A percentile compares a stretch with the other conserved stretches of the same genome.
Conservation (phyloP, 2,888 invertebrate genomes). For the Caenorhabditis uteleia region DNA sequence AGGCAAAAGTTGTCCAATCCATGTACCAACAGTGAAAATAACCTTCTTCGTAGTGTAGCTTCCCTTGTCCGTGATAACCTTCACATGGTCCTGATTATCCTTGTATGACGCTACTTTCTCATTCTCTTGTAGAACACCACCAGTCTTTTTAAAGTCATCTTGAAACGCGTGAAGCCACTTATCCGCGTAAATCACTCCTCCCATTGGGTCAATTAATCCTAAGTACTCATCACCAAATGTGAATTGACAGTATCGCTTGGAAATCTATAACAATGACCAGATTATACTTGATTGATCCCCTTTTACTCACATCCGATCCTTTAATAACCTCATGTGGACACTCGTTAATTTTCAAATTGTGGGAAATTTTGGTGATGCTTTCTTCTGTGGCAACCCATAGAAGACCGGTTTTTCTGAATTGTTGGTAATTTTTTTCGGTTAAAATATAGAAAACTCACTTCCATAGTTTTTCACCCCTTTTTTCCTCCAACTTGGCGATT, state of each 20-base stretch:
- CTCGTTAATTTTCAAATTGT: conserved; percentile 31
- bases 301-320: conserved; percentile 28
- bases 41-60: conserved; percentile 46
- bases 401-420: conserved; percentile 50
- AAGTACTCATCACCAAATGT: conserved; percentile 37
- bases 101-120: conserved; percentile 21
- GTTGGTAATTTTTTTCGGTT: too few species aligned
- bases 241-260: conserved; percentile 48
- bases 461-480: conserved; percentile 45
- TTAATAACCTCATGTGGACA: conserved; percentile 41
- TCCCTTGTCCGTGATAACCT: conserved; percentile 29
- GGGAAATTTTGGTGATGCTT: conserved; percentile 28
- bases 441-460: conserved; percentile 34
- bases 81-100: conserved; percentile 5
- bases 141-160: conserved; percentile 45
- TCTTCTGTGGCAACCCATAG: conserved; percentile 42
- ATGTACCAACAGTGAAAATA: conserved; percentile 62
- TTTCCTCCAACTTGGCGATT: conserved; percentile 47
- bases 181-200: conserved; percentile 56
- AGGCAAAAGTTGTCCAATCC: conserved; percentile 58
- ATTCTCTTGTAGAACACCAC: conserved; percentile 36
- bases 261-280: too few species aligned
- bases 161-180: conserved; percentile 52
- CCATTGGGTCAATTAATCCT: conserved; percentile 51
- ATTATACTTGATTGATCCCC: too few species aligned